Percentiles rank a stretch among this genome's conserved stretches.
phyloP scores from a whole-genome alignment of 2,113 vertebrate genomes.

The Poeciliopsis retropinna region DNA sequence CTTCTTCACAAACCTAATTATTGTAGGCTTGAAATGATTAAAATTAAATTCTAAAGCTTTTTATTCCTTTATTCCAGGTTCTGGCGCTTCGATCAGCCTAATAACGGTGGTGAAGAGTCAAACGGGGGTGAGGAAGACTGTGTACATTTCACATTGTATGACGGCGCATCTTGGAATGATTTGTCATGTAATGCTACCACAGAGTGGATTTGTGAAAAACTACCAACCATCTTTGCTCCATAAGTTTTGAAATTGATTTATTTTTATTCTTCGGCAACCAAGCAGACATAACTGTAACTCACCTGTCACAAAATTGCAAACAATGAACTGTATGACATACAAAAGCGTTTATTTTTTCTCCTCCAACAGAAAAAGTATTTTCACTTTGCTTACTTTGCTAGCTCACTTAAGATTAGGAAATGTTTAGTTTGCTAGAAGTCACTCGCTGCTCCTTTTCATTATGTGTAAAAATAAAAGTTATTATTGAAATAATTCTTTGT shows the following conservation, averaged over 20 bases:
- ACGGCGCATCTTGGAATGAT: slow-evolving; percentile 18
- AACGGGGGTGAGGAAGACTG: neutral
- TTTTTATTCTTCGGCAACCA: neutral
- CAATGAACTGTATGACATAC: neutral
- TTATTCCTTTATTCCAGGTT: neutral
- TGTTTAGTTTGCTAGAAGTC: neutral
- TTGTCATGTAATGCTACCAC: neutral
- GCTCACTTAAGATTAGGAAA: neutral
- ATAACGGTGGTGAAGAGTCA: neutral
- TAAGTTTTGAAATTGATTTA: neutral
- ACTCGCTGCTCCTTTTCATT: no score
- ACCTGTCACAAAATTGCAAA: neutral
- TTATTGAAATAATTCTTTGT: no score
- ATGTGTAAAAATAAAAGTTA: no score
- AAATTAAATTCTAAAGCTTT: neutral
- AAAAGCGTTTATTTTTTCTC: neutral
- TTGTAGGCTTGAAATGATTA: neutral
- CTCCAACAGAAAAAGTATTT: no score
- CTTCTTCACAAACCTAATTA: no score
- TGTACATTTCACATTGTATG: neutral
- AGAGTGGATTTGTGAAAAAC: neutral
- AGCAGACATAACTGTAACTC: no score
- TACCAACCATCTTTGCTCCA: neutral
- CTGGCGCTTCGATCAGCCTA: neutral
- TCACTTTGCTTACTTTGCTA: no score